Evolutionary conservation across 2,888 invertebrate genomes (phyloP).

Genomic region (Idaea aversata): DNA sequence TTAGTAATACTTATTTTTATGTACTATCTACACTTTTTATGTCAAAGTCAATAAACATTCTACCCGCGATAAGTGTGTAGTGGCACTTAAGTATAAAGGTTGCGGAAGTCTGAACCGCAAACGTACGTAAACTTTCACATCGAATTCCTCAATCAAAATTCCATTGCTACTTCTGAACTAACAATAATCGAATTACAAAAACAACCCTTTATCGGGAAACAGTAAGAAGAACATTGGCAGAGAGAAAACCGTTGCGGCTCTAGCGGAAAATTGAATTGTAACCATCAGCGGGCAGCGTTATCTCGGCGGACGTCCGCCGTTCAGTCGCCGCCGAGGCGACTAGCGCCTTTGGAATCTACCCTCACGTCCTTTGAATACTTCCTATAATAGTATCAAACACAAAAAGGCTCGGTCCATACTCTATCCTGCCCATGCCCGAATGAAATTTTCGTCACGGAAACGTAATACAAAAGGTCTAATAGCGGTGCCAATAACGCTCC

Average conservation of each 20-base stretch:
- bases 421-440: slow-evolving; percentile 11
- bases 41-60: not conserved
- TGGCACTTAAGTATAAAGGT: not conserved
- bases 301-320: slow-evolving; percentile 36
- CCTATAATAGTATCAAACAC: slow-evolving; percentile 44
- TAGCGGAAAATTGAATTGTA: slow-evolving; percentile 65
- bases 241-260: slow-evolving; percentile 28
- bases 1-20: not conserved
- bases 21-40: not conserved
- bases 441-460: slow-evolving; percentile 32
- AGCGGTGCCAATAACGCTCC: slow-evolving; percentile 27
- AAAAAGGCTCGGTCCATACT: slow-evolving; percentile 24
- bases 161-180: slow-evolving; percentile 6
- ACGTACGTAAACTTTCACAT: not conserved
- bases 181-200: slow-evolving; percentile 16
- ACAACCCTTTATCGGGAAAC: slow-evolving; percentile 20
- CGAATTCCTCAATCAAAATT: not conserved
- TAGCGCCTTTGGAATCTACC: slow-evolving; percentile 41
- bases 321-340: slow-evolving; percentile 19
- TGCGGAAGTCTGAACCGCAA: not conserved
- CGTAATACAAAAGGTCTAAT: slow-evolving; percentile 34
- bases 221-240: slow-evolving; percentile 21
- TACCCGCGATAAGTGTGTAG: not conserved
- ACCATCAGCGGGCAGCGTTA: slow-evolving; percentile 46
- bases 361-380: slow-evolving; percentile 41